Evolutionary conservation across 2,797 vertebrate genomes (phyloP), one percentile per base, ranked within the genome.

Genomic region (Euthynnus affinis): DNA sequence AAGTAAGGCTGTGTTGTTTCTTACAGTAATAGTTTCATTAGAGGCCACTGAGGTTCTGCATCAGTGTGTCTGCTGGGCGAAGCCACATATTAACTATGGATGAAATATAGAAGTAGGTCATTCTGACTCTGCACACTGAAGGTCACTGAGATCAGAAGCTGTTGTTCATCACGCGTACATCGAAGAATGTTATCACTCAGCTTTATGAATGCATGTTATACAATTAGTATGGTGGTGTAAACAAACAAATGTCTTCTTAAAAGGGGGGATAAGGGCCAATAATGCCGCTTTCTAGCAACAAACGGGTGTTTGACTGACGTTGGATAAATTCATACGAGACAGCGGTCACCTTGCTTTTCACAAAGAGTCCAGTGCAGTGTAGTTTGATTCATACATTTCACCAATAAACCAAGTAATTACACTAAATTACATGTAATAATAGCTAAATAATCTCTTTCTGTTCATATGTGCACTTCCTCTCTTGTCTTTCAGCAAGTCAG

Each of bases 1-100:
- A 99, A 99, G 98, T 99, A 96, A 97, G 97, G 66, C 4, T 32
- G 6, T n/a, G n/a, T n/a, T n/a, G n/a, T n/a, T n/a, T n/a, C n/a
- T 22, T 55, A 12, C 58, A 61, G 42, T 25, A 48, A 27, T 67
- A 25, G 32, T 70, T 67, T 76, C 23, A 59, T 74, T 34, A 23
- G n/a, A 49, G 13, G 25, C 32, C 9, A 7, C 32, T 1, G 53
- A 60, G 37, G 25, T 55, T 59, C 20, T 56, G 66, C 42, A 22
- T 81, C 22, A 72, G 55, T 51, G 3, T 2, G 3, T 75, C 42
- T 67, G 1, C 61, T 71, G n/a, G 40, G 14, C 72, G 40, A 71
- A 74, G 46, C 49, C 0, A 27, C 55, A 27, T 77, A 87, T 87
- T 76, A 88, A 87, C 48, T 81, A 84, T 91, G 65, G 37, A 91